Conservation (phyloP, 2,888 invertebrate species). For the Hedya salicella region DNA sequence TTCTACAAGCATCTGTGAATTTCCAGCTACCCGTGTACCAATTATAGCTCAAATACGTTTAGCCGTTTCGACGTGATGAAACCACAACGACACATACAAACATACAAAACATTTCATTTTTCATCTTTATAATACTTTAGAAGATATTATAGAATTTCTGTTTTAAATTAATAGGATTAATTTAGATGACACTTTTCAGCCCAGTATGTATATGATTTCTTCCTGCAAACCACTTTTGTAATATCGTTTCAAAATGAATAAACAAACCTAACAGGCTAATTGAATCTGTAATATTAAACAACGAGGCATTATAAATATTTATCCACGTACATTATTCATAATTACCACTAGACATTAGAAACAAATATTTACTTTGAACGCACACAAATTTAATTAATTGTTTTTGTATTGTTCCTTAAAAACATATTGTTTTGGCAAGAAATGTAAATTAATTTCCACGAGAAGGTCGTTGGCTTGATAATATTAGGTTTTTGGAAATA, state of each 20-base stretch:
- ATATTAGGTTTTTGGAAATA: background rate
- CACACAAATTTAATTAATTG: slow-evolving; percentile 23
- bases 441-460: slow-evolving; percentile 8
- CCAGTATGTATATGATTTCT: too few relatives aligned
- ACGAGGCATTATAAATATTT: slow-evolving; percentile 30
- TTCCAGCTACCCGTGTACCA: too few relatives aligned
- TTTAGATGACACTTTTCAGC: too few relatives aligned
- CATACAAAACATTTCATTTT: too few relatives aligned
- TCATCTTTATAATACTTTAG: too few relatives aligned
- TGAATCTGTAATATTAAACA: slow-evolving; percentile 18
- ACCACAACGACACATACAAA: too few relatives aligned
- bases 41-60: too few relatives aligned
- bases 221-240: background rate
- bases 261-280: slow-evolving; percentile 15
- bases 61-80: too few relatives aligned
- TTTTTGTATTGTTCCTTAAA: slow-evolving; percentile 17
- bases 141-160: too few relatives aligned
- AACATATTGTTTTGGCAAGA: slow-evolving; percentile 4
- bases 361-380: slow-evolving; percentile 27
- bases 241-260: slow-evolving; percentile 5
- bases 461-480: background rate
- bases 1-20: too few relatives aligned
- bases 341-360: slow-evolving; percentile 23
- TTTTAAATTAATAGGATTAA: too few relatives aligned
- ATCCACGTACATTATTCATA: slow-evolving; percentile 30